Base-by-base conservation (phyloP, 2,888 invertebrate species). In the Heliothis peltigera region DNA sequence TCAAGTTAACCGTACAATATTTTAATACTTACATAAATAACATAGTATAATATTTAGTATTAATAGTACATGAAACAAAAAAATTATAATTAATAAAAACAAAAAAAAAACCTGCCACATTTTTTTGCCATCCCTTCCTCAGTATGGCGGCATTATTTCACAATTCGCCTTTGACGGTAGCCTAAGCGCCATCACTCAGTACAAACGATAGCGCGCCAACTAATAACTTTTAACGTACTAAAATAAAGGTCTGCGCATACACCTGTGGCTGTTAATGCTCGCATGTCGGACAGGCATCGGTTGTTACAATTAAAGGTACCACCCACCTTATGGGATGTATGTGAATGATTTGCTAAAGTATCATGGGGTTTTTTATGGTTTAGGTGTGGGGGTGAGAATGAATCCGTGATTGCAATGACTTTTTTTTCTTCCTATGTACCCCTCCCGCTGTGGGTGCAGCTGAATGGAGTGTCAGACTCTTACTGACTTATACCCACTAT, bases 141-240 rank as follows among this genome's bases (percentile, higher is more conserved):
- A 74, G 70, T 83, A 73, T 77, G 80, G 59, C 77, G 78, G 82
- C 85, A 86, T 88, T 85, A 88, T 87, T 87, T 88, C 78, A 78
- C 89, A 83, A 84, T 81, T 88, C 86, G 78, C 84, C 86, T 80
- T 70, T 73, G 65, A 68, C 60, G 66, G 61, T 68, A 68, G 46
- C 21, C 18, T 7, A 19, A 46, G 70, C 69, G 62, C 74, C 77
- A 78, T 78, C 77, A 65, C 10, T 78, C 76, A 76, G 64, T 43
- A 1, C 18, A 19, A 44, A 43, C 72, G 78, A 77, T 80, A 77
- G 61, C 58, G 52, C 32, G 28, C 10, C 32, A 60, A 65, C 59
- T 73, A 77, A 79, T 77, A 80, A 70, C 61, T 77, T 77, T 69
- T 66, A 77, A 73, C 70, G 71, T 74, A 55, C 64, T 59, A 69